These are phyloP conservation scores for Clanis bilineata DNA, from an alignment of 2,888 invertebrate species.

Conservation along the genomic window DNA sequence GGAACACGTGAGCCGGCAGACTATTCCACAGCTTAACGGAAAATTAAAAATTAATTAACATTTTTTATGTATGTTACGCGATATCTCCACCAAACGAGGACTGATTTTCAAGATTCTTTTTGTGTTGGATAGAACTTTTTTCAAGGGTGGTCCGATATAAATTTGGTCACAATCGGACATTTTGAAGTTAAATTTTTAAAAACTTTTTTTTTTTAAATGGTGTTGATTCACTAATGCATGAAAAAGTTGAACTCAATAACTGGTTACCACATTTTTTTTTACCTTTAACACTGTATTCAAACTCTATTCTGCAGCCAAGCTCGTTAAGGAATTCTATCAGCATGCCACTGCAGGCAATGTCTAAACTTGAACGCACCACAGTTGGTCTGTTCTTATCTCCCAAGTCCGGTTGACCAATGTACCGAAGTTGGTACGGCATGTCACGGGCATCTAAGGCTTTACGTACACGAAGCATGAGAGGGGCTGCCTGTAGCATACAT, in stretches of 20 bases:
- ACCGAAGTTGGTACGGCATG: slow-evolving; percentile 94
- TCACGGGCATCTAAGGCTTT: slow-evolving; percentile 91
- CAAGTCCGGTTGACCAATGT: slow-evolving; percentile 95
- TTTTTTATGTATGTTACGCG: no score
- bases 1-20: no score
- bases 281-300: slow-evolving; percentile 96
- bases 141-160: no score
- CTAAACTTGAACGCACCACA: slow-evolving; percentile 94
- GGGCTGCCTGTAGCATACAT: slow-evolving; percentile 79
- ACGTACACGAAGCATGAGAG: slow-evolving; percentile 90
- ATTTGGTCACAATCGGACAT: no score
- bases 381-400: slow-evolving; percentile 95
- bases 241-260: neutral
- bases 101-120: no score
- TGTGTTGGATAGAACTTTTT: no score
- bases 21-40: no score
- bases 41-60: no score
- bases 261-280: slow-evolving; percentile 22
- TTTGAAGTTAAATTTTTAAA: no score
- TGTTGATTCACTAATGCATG: no score
- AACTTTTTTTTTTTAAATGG: no score
- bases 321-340: slow-evolving; percentile 96
- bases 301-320: slow-evolving; percentile 94
- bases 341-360: slow-evolving; percentile 95
- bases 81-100: no score